Percentiles rank a stretch among this genome's conserved stretches.
Evolutionary conservation across 1,140 invertebrate genomes (phyloP).

Genomic region (Prorops nasuta): DNA sequence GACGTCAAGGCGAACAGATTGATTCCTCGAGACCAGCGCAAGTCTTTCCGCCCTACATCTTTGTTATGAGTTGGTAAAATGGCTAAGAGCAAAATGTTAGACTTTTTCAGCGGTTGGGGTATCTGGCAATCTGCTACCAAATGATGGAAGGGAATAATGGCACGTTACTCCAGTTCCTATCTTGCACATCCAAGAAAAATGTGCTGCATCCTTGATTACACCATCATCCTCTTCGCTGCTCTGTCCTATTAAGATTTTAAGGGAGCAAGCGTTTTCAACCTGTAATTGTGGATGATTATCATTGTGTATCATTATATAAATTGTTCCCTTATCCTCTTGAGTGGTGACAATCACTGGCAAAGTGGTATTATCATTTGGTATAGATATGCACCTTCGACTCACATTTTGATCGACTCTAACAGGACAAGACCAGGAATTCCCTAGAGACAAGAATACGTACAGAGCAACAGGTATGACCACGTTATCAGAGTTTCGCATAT

Average conservation of each 20-base stretch:
- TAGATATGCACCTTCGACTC: conserved; percentile 47
- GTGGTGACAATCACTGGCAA: conserved; percentile 57
- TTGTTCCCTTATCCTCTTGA: conserved; percentile 59
- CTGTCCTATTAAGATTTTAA: conserved; percentile 47
- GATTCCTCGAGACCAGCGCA: conserved; percentile 45
- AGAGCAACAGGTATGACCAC: conserved; percentile 37
- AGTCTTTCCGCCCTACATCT: conserved; percentile 15
- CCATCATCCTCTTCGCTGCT: conserved; percentile 29
- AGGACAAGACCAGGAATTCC: conserved; percentile 57
- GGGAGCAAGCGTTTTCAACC: conserved; percentile 56
- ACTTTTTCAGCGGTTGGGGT: conserved; percentile 23
- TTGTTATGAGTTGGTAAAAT: conserved; percentile 24
- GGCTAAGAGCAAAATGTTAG: conserved; percentile 34
- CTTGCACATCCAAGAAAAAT: conserved; percentile 49
- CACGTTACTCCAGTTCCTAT: conserved; percentile 37
- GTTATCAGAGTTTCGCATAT: conserved; percentile 42
- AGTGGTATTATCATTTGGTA: conserved; percentile 40
- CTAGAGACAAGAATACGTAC: conserved; percentile 49
- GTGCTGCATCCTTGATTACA: conserved; percentile 37
- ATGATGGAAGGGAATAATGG: conserved; percentile 43
- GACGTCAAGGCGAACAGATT: conserved; percentile 32
- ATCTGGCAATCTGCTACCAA: conserved; percentile 47
- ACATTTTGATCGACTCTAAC: conserved; percentile 56
- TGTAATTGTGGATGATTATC: conserved; percentile 62
- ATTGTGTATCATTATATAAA: conserved; percentile 60